Evolutionary conservation across 2,797 vertebrate species (phyloP).

Genomic region (Sebastes hopkinsi): DNA sequence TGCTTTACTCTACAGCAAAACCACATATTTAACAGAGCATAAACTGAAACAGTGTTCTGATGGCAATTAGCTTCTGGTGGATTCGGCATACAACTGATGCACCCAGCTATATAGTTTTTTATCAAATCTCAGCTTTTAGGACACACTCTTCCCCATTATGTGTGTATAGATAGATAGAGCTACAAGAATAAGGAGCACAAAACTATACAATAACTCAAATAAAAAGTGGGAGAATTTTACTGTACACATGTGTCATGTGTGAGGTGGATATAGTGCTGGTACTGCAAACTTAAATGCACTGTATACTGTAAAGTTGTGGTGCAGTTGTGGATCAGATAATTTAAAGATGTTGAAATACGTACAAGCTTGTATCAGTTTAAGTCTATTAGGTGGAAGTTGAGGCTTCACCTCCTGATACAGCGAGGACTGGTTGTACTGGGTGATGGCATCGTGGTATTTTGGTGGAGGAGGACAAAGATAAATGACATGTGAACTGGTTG

Average conservation of each 20-base stretch:
- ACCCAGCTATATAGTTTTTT: no score
- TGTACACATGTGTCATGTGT: not conserved
- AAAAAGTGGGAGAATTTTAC: not conserved
- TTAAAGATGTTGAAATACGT: not conserved
- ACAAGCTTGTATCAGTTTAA: not conserved
- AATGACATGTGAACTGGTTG: not conserved
- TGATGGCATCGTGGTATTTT: not conserved
- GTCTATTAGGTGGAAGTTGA: not conserved
- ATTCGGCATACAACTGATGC: not conserved
- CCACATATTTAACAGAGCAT: not conserved
- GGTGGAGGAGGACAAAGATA: not conserved
- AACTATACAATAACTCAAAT: not conserved
- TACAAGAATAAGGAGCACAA: not conserved
- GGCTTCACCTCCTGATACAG: not conserved
- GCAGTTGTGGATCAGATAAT: not conserved
- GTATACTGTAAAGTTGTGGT: not conserved
- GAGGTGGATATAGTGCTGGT: not conserved
- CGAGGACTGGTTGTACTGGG: not conserved
- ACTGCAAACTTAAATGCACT: not conserved
- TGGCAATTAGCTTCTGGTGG: no score
- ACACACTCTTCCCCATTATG: not conserved
- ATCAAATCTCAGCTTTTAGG: not conserved
- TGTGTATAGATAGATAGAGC: not conserved
- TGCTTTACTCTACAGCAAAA: no score
- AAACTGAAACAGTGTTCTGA: not conserved